Base-by-base conservation (phyloP, 2,888 invertebrate species). In the Cactoblastis cactorum region DNA sequence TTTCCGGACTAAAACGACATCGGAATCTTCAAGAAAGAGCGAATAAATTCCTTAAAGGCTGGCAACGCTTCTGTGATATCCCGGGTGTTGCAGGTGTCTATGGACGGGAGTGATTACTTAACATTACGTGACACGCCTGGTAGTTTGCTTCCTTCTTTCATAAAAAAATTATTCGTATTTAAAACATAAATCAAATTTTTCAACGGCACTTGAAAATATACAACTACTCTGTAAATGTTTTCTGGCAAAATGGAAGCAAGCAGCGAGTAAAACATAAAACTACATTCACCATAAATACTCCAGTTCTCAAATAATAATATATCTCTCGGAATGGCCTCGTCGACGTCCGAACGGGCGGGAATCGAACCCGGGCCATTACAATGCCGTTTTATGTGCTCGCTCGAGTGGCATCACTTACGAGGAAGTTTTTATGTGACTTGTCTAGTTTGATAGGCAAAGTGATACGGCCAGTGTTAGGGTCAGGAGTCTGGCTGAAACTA, bases 371-470 rank as follows among this genome's bases (percentile, higher is more conserved):
- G 35, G n/a, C 3, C 47, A 46, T 46, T 34, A 34, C 37, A 12
- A 38, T 22, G 34, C 18, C 47, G 24, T 37, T 48, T 48, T 38
- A 48, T 37, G 34, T 48, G 47, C 47, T 19, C 24, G 15, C 47
- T 38, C 47, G 22, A 48, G 47, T 28, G 28, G 46, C 46, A n/a
- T 38, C 47, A 28, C 47, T 48, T 47, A 47, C 47, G 11, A 47
- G 11, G 15, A 17, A 47, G 14, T 47, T 47, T 46, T 47, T 47
- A 47, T 47, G 47, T 14, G 47, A 47, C 15, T 47, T 47, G 15
- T 45, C 9, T 32, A 33, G 32, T 47, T 47, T 47, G 37, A 47
- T 28, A 37, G 15, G 28, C 19, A 14, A 37, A 24, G 37, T 37
- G 47, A 38, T 28, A 37, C 37, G 47, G 47, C 9, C 22, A 22